Conservation (phyloP, 2,888 invertebrate genomes). For the Drosophila neotestacea region DNA sequence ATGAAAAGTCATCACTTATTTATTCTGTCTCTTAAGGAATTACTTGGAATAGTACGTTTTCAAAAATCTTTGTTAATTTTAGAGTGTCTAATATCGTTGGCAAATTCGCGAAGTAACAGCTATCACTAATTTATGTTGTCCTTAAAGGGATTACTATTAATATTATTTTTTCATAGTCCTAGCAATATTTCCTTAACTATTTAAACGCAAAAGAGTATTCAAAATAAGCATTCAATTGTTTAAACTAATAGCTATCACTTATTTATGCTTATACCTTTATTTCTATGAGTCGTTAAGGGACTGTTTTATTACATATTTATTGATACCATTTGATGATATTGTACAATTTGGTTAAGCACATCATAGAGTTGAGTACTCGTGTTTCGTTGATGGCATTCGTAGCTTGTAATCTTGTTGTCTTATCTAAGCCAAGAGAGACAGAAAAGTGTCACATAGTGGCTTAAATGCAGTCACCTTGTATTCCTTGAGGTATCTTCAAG, state of each 20-base stretch:
- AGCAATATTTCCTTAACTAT: background rate
- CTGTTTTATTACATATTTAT: constrained; percentile 11
- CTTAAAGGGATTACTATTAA: too few relatives aligned
- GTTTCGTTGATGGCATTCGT: constrained; percentile 1
- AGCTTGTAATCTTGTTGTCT: constrained; percentile 12
- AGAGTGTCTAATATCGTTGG: too few relatives aligned
- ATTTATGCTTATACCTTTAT: background rate
- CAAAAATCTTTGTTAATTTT: too few relatives aligned
- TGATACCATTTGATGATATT: constrained; percentile 1
- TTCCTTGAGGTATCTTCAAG: constrained; percentile 16
- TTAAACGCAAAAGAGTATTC: background rate
- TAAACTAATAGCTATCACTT: background rate
- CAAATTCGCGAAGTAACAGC: too few relatives aligned
- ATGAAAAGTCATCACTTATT: too few relatives aligned
- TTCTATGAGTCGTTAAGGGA: background rate
- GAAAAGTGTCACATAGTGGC: constrained; percentile 16
- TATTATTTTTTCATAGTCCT: background rate
- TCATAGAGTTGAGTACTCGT: background rate
- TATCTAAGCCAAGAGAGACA: background rate
- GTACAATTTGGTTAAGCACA: background rate
- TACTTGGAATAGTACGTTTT: too few relatives aligned
- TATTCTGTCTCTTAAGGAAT: too few relatives aligned
- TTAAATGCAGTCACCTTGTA: constrained; percentile 30
- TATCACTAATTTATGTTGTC: too few relatives aligned
- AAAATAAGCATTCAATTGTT: background rate